Base-by-base conservation (phyloP, 2,113 vertebrate genomes). In the Austrofundulus limnaeus region DNA sequence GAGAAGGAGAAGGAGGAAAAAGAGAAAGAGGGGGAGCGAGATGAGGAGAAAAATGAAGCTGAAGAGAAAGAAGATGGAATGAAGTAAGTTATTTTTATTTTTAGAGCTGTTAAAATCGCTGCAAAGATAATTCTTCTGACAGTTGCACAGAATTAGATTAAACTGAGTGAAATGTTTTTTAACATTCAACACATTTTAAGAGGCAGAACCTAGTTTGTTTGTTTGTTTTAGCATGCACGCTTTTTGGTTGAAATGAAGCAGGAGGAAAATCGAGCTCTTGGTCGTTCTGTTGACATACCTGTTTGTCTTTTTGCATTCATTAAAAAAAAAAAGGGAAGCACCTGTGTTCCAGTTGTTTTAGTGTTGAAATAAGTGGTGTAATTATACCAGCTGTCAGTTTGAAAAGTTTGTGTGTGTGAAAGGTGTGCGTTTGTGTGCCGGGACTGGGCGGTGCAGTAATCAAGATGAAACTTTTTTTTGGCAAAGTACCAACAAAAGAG, bases 1-100 rank as follows among this genome's bases (percentile, higher is more conserved):
- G 96, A 98, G 28, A 96, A 97, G 70, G 95, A 97, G 79, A 95
- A 97, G 79, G 94, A 94, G 77, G 93, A 95, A 77, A 94, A 94
- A 46, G 94, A 96, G 72, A 95, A 93, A 81, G 95, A 96, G 61
- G 90, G 72, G 4, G 95, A 97, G 43, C 92, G 92, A 72, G 95
- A 98, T 60, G 96, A 98, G 71, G 94, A 96, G 54, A 96, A 96
- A 88, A 91, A 91, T 0, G 96, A 98, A 45, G 92, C 93, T 11
- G 94, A 96, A 0, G 95, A 97, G 78, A 97, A 95, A 80, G 97
- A 98, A 34, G 97, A 99, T 75, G 95, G 92, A 77, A 91, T 87
- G 81, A 98, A 97, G 97, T 98, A 90, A 93, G 95, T 87, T 7
- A 0, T 51, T 19, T 67, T 15, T 25, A 12, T 45, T 56, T 61